phyloP scores from a whole-genome alignment of 2,888 invertebrate genomes.

The Tyria jacobaeae region DNA sequence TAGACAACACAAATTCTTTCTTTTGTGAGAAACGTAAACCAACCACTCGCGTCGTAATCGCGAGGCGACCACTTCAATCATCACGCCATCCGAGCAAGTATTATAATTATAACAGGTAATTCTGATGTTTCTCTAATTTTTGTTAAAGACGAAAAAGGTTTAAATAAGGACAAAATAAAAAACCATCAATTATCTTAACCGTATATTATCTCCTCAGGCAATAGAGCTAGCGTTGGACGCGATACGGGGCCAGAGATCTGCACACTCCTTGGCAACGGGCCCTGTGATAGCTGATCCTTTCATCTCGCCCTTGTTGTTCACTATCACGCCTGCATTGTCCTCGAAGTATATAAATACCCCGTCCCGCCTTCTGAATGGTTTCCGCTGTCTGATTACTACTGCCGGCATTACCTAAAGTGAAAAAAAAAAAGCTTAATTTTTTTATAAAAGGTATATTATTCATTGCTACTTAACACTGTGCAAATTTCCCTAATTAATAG shows the following conservation, averaged over 20 bases:
- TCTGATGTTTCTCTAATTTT: no score
- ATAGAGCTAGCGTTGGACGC: slow-evolving; percentile 98
- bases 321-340: slow-evolving; percentile 99
- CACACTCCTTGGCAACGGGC: slow-evolving; percentile 99
- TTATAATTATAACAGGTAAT: no score
- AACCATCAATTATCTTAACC: slow-evolving; percentile 53
- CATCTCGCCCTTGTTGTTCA: slow-evolving; percentile 99
- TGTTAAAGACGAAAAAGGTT: not conserved
- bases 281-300: slow-evolving; percentile 99
- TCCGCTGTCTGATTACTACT: slow-evolving; percentile 99
- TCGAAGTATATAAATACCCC: slow-evolving; percentile 99
- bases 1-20: no score
- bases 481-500: no score
- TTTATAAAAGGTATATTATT: not conserved
- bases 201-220: slow-evolving; percentile 87
- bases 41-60: no score
- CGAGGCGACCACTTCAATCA: no score
- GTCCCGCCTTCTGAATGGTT: slow-evolving; percentile 99
- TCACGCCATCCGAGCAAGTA: no score
- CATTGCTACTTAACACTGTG: no score
- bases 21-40: no score
- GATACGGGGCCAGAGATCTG: slow-evolving; percentile 99
- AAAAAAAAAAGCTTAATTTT: not conserved
- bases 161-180: slow-evolving; percentile 56
- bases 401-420: slow-evolving; percentile 96